Evolutionary conservation across 2,113 vertebrate genomes (phyloP).

Genomic region (Recurvirostra avosetta): DNA sequence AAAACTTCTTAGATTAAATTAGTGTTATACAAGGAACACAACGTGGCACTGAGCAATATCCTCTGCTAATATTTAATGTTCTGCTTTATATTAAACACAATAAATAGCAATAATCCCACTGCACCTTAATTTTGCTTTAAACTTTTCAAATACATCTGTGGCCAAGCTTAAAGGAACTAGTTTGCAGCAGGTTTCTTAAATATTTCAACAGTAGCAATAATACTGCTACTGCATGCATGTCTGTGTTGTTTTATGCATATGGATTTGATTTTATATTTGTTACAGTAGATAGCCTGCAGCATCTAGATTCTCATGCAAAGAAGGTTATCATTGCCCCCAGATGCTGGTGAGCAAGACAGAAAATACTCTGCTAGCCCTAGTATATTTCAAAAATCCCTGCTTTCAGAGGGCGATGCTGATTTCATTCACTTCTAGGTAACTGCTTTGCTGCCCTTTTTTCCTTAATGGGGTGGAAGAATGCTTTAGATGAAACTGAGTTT

Average conservation of each 20-base stretch:
- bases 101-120: not conserved
- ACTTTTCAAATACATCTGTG: not conserved
- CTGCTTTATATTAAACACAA: not conserved
- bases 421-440: not conserved
- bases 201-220: not conserved
- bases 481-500: not conserved
- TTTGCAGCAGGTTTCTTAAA: not conserved
- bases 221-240: not conserved
- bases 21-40: not conserved
- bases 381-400: not conserved
- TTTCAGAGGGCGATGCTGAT: not conserved
- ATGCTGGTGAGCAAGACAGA: not conserved
- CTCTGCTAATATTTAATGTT: not conserved
- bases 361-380: not conserved
- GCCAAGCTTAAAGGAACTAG: not conserved
- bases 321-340: not conserved
- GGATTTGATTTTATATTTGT: not conserved
- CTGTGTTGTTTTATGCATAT: not conserved
- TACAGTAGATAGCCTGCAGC: not conserved
- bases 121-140: not conserved
- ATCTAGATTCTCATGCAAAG: not conserved
- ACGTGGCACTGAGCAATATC: not conserved
- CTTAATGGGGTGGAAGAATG: not conserved
- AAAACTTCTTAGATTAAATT: not conserved
- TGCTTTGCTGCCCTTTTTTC: not conserved